These are phyloP conservation scores for Cetonia aurata DNA, from an alignment of 2,888 invertebrate genomes.

Conservation along the genomic window DNA sequence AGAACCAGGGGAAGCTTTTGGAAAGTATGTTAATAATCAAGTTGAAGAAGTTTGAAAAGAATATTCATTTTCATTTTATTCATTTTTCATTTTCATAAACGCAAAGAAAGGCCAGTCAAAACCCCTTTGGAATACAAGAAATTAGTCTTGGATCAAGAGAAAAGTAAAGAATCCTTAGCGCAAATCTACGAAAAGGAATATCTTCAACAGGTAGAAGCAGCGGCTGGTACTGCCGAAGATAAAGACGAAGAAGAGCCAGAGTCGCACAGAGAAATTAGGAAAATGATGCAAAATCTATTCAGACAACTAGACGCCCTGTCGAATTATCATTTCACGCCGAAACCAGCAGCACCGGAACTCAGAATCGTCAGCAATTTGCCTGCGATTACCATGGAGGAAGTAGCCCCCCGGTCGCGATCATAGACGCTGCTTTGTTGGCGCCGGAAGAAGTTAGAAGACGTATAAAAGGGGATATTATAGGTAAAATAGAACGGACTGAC, in stretches of 20 bases:
- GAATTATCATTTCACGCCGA: conserved; percentile 95
- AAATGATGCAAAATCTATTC: conserved; percentile 82
- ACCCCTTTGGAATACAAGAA: conserved; percentile 87
- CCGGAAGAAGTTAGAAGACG: conserved; percentile 88
- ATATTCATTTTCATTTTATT: too few species aligned
- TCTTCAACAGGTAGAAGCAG: conserved; percentile 74
- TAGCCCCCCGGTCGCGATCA: conserved; percentile 90
- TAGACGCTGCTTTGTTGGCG: conserved; percentile 87
- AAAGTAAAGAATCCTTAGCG: conserved; percentile 92
- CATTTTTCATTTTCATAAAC: too few species aligned
- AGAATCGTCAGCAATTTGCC: conserved; percentile 93
- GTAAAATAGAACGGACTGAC: conserved; percentile 82
- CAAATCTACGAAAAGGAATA: conserved; percentile 95
- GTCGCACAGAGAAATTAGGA: conserved; percentile 82
- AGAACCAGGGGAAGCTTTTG: too few species aligned
- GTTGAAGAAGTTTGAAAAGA: too few species aligned
- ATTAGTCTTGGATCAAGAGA: conserved; percentile 90
- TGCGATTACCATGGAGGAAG: conserved; percentile 94
- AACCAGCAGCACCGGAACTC: conserved; percentile 85
- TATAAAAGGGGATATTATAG: conserved; percentile 69
- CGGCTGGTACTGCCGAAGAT: conserved; percentile 67
- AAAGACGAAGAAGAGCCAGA: conserved; percentile 78
- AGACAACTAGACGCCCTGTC: conserved; percentile 90
- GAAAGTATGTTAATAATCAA: too few species aligned
- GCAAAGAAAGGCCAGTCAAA: conserved; percentile 87